phyloP scores from a whole-genome alignment of 2,797 vertebrate species.

The Betta splendens region DNA sequence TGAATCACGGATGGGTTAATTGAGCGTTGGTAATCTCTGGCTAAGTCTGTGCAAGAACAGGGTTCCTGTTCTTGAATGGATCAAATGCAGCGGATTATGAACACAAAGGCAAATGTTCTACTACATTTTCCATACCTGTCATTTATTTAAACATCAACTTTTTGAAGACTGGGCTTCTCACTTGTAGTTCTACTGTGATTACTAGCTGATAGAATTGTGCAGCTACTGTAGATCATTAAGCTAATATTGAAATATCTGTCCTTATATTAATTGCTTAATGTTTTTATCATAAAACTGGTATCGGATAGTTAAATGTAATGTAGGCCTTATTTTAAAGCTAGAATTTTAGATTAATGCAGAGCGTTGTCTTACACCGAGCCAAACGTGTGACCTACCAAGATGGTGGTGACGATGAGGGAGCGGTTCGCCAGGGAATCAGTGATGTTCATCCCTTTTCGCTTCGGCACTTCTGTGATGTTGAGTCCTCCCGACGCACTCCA shows the following conservation, averaged over 20 bases:
- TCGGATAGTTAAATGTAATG: no score
- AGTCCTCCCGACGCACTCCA: constrained; percentile 93
- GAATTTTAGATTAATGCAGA: constrained; percentile 4
- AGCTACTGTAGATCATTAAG: constrained; percentile 6
- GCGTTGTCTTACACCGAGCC: background rate
- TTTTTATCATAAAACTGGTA: no score
- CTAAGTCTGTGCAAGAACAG: background rate
- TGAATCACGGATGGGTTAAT: background rate
- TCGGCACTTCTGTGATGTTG: constrained; percentile 94
- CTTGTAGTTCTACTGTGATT: background rate
- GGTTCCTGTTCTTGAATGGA: background rate
- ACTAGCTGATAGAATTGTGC: background rate
- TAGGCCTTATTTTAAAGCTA: constrained; percentile 1
- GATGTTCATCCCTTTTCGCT: constrained; percentile 94
- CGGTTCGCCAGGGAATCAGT: constrained; percentile 96
- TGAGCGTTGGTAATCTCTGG: background rate
- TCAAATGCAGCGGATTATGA: background rate
- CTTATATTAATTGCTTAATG: no score
- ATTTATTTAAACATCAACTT: background rate
- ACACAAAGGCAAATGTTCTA: background rate
- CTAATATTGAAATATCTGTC: no score
- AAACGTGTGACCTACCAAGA: constrained; percentile 86
- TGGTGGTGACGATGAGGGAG: constrained; percentile 94
- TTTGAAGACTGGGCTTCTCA: background rate
- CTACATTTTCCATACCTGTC: background rate